Conservation (phyloP, 2,113 vertebrate species). For the Isichthys henryi region DNA sequence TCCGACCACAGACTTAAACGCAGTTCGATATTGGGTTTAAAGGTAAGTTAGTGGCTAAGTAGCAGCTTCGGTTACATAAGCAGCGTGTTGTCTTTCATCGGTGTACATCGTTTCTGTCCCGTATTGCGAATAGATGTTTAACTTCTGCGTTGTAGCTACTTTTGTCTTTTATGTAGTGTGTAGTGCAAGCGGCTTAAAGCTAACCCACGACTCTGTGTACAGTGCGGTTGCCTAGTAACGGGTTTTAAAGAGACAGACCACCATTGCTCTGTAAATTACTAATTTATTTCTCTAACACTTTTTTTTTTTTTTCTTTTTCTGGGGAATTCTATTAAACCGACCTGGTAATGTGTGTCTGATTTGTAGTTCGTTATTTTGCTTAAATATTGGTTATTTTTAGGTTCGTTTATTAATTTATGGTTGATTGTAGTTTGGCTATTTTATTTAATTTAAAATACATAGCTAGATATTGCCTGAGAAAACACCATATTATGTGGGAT, state of each 20-base stretch:
- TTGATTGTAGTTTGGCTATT: not conserved
- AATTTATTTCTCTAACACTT: not conserved
- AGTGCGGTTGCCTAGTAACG: conserved; percentile 25
- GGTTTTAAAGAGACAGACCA: conserved; percentile 17
- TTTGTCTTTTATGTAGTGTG: not conserved
- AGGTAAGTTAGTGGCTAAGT: not conserved
- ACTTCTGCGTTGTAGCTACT: not conserved
- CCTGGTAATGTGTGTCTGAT: not conserved
- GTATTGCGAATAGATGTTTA: not conserved
- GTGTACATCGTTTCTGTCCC: not conserved
- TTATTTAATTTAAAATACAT: not conserved
- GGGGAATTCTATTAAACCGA: not conserved
- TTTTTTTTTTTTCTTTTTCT: not conserved
- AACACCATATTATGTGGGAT: not conserved
- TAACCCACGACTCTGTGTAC: conserved; percentile 7
- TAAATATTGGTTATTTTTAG: too few relatives aligned
- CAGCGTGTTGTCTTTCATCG: not conserved
- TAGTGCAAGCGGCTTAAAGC: not conserved
- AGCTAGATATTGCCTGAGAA: not conserved
- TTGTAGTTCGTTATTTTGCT: not conserved
- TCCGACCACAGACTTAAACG: not conserved
- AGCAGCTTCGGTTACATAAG: not conserved
- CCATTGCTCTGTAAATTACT: not conserved
- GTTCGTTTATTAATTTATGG: too few relatives aligned
- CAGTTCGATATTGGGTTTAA: not conserved